Evolutionary conservation across 2,888 invertebrate species (phyloP).

Genomic region (Hirtodrosophila duncani): DNA sequence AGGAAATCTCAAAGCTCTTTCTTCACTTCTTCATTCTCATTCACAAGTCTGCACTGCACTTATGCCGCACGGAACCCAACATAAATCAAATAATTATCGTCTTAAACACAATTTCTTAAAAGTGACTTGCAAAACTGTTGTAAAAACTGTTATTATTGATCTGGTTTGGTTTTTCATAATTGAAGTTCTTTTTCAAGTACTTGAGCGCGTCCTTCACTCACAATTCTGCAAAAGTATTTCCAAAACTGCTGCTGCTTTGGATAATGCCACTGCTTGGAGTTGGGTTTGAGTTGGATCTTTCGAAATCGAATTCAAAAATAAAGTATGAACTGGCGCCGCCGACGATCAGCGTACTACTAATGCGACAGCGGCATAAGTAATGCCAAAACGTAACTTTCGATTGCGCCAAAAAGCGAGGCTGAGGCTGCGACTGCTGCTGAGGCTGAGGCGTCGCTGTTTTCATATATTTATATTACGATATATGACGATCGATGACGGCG

Average conservation of each 20-base stretch:
- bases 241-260: no score
- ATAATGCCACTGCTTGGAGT: neutral
- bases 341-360: conserved; percentile 58
- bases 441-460: no score
- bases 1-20: no score
- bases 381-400: conserved; percentile 68
- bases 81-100: no score
- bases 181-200: neutral
- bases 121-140: neutral
- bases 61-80: no score
- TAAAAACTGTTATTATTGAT: neutral
- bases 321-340: conserved; percentile 58
- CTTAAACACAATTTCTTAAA: neutral
- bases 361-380: conserved; percentile 60
- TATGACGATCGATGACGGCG: no score
- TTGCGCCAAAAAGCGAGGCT: conserved; percentile 56
- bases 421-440: conserved; percentile 1
- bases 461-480: no score
- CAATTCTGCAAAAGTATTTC: no score
- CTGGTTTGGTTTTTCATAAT: conserved; percentile 6
- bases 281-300: neutral
- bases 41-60: no score
- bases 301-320: conserved; percentile 14
- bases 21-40: no score
- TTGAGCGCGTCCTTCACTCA: no score